Evolutionary conservation across 2,888 invertebrate genomes (phyloP), one percentile per base, ranked within the genome.

Genomic region (Plagodis pulveraria): DNA sequence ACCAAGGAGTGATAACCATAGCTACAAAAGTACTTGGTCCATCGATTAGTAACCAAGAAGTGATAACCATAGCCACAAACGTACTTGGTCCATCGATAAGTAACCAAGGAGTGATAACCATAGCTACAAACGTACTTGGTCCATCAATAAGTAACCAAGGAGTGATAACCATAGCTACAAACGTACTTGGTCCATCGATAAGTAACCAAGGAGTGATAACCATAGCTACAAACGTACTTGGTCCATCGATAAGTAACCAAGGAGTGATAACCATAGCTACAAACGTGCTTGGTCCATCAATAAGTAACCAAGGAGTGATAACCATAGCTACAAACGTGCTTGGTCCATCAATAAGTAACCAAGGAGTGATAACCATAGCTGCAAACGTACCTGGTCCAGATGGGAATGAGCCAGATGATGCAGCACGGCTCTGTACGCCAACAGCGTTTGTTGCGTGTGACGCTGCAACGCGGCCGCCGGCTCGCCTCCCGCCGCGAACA

Each of bases 381-480:
- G 38, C 38, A 9, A 6, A 34, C 34, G 2, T 56, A 88, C 95
- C 84, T 94, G 94, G 62, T 96, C 96, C 63, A 95, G 95, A 40
- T 95, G 94, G 5, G 64, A 51, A 33, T 68, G 94, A 0, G 97
- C 96, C 54, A 97, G 86, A 63, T 95, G 94, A 65, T 96, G 95
- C 65, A 98, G 89, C 58, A 96, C 96, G 58, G 94, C 91, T 54
- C 94, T 94, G 71, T 94, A 95, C 0, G 94, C 93, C 5, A 93
- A 86, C 43, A 97, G 86, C 56, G 95, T 94, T 62, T 94, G 94
- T 72, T 96, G 95, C 50, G 94, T 79, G 83, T 83, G 78, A 63
- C 83, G 71, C 78, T 92, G 73, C 75, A 94, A 63, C 71, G 71
- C 58, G 5, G 69, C 68, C 5, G 79, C 70, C 0, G 90, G 82